Evolutionary conservation across 2,888 invertebrate genomes (phyloP).

Genomic region (Hoplodrina ambigua): DNA sequence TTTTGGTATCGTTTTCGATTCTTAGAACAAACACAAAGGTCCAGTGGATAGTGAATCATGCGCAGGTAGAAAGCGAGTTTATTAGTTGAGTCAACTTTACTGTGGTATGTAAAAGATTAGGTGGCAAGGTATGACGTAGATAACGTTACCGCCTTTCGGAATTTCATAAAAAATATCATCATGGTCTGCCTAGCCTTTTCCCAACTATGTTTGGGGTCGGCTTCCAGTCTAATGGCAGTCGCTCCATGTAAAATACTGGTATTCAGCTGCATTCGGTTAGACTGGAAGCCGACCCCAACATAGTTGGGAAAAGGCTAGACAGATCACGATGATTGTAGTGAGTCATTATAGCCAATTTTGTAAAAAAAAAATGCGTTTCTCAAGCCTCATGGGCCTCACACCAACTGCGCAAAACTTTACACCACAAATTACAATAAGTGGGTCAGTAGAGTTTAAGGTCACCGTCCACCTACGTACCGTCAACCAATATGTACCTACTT

Average conservation of each 20-base stretch:
- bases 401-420: conserved; percentile 8
- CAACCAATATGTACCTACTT: conserved; percentile 14
- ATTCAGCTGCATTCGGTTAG: too few species aligned
- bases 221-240: too few species aligned
- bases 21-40: conserved; percentile 33
- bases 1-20: conserved; percentile 11
- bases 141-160: background rate
- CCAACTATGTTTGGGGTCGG: too few species aligned
- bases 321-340: too few species aligned
- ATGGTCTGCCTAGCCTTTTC: too few species aligned
- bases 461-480: conserved; percentile 31
- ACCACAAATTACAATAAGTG: conserved; percentile 38
- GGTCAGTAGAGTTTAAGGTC: conserved; percentile 54
- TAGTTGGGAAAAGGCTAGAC: too few species aligned
- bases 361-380: too few species aligned
- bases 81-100: conserved; percentile 48
- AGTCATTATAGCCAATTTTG: too few species aligned
- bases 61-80: conserved; percentile 58
- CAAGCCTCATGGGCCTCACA: too few species aligned
- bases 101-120: conserved; percentile 11
- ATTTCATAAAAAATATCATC: too few species aligned
- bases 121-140: background rate
- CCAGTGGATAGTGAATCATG: conserved; percentile 42
- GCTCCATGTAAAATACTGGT: too few species aligned
- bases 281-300: too few species aligned